These are phyloP conservation scores for Ectemnius lituratus DNA, from an alignment of 2,888 invertebrate genomes.

Conservation along the genomic window DNA sequence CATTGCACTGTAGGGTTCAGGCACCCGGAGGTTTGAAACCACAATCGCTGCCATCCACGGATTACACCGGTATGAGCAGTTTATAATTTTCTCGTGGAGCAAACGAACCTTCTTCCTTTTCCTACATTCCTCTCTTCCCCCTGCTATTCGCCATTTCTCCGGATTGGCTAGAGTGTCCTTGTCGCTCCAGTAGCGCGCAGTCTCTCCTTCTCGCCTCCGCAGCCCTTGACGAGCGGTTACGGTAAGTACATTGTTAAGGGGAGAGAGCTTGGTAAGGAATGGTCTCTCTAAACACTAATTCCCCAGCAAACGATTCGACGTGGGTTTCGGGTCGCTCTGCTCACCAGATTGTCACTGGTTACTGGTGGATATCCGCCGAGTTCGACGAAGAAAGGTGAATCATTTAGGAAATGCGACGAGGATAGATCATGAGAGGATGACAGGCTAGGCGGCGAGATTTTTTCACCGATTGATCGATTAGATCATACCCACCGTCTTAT, in stretches of 20 bases:
- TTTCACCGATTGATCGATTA: conserved; percentile 52
- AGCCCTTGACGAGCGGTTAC: conserved; percentile 45
- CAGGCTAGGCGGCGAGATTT: conserved; percentile 34
- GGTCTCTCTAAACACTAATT: conserved; percentile 43
- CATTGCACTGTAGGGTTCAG: conserved; percentile 20
- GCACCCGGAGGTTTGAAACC: conserved; percentile 53
- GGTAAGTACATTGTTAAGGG: conserved; percentile 54
- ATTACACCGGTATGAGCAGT: conserved; percentile 52
- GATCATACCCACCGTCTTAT: conserved; percentile 57
- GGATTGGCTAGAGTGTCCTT: no score
- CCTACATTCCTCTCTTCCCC: background rate
- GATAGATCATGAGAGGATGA: conserved; percentile 36
- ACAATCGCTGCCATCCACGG: conserved; percentile 55
- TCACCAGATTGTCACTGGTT: conserved; percentile 7
- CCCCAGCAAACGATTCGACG: conserved; percentile 35
- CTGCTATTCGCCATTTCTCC: conserved; percentile 10
- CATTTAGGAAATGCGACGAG: conserved; percentile 1
- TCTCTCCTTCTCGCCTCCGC: conserved; percentile 4
- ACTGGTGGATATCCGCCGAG: background rate
- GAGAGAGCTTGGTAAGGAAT: conserved; percentile 31
- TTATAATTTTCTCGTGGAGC: conserved; percentile 61
- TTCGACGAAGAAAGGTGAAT: conserved; percentile 8
- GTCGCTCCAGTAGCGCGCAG: conserved; percentile 4
- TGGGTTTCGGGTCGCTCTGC: background rate
- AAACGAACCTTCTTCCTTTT: conserved; percentile 44